Evolutionary conservation across 2,113 vertebrate species (phyloP), one percentile per base, ranked within the genome.

Genomic region (Cyprinodon variegatus): DNA sequence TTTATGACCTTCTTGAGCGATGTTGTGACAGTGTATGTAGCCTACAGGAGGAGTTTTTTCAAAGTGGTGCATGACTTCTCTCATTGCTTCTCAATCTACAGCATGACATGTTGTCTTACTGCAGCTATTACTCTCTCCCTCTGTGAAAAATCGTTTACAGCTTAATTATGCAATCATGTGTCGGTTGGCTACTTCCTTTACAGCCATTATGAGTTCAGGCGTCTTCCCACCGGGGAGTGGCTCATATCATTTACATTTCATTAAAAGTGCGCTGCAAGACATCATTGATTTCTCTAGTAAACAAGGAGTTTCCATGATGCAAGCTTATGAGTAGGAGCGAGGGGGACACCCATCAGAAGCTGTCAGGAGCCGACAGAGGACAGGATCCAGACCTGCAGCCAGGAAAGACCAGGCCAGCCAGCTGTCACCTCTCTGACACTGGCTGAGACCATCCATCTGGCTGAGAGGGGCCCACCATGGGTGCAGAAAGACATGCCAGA

Each of bases 381-480:
- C 86, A 81, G 84, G 86, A 93, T 88, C 91, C 91, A 92, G 91
- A 93, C 62, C 89, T 74, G 70, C 29, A 82, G 79, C 86, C 83
- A 80, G 86, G 72, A 90, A 84, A 90, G 82, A 86, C 89, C 87
- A 57, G 84, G 89, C 88, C 87, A 83, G 88, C 84, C 91, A 92
- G 91, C 91, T 92, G 93, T 91, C 92, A 93, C 90, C 89, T 89
- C 88, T 70, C 86, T 82, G 91, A 92, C 91, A 89, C 85, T 82
- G 87, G 89, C 86, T 87, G 88, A 94, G 91, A 90, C 86, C 89
- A 88, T 93, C 91, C 92, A 92, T 93, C 91, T 94, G 93, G 90
- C 77, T 78, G 81, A 77, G 80, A 68, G 91, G 90, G 89, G 91
- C 92, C 88, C 81, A 83, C 90, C 80, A 61, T 68, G 83, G 90